Evolutionary conservation across 2,797 vertebrate genomes (phyloP), one percentile per base, ranked within the genome.

Genomic region (Oceanodroma leucorhoa): DNA sequence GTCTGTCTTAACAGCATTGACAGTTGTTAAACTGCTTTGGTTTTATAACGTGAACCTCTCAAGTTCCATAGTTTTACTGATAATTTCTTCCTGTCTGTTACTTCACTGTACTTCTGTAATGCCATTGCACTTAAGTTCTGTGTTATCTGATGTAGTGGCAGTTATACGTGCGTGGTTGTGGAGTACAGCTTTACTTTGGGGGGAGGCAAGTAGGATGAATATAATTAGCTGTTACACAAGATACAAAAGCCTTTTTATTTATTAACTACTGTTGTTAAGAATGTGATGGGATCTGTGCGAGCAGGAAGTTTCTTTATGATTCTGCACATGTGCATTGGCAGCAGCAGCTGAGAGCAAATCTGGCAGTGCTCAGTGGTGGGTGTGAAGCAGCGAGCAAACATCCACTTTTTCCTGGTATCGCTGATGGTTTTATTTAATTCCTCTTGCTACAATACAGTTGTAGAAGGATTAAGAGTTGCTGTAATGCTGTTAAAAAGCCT

Each of bases 171-270:
- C 64, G 88, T 7, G 32, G 40, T 19, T 94, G 73, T 89, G 92
- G 71, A 77, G 83, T 19, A 27, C 86, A 54, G 90, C 89, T 95
- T 90, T 89, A 66, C 86, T 64, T 30, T 60, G 65, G 64, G 58
- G 87, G 87, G 70, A 57, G 90, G 58, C 17, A 15, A 80, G 87
- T 57, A 76, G 65, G 57, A 82, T 86, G 91, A 80, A 73, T 94
- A 88, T 93, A 95, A 90, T 90, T 64, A 95, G 71, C 95, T 94
- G 80, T 93, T 94, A 57, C 45, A 94, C 92, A 90, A 93, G 90
- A 90, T 91, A 96, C 94, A 97, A 91, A 96, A 97, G 96, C 53
- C 95, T 94, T 96, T 96, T 96, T 96, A 94, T 96, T 96, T 97
- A 95, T 96, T 96, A 93, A 91, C 87, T 90, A 67, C 93, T 62